phyloP scores from a whole-genome alignment of 2,113 vertebrate species.

The Carassius carassius region DNA sequence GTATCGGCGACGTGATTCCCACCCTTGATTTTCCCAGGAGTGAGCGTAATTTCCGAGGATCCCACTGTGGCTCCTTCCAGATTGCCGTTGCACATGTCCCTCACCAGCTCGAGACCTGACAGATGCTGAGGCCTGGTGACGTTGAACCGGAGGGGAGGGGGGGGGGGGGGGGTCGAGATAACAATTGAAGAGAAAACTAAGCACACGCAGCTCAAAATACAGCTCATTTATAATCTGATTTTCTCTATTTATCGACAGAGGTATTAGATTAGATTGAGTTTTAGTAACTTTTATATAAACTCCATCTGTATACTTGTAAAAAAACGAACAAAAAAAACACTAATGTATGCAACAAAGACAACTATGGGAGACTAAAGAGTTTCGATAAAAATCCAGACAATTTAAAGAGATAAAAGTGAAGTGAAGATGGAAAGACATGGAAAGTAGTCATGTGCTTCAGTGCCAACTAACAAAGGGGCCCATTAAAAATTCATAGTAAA shows the following conservation, averaged over 20 bases:
- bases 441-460: slow-evolving; percentile 57
- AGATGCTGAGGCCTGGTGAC: slow-evolving; percentile 89
- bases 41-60: slow-evolving; percentile 88
- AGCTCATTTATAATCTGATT: not conserved
- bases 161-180: slow-evolving; percentile 15
- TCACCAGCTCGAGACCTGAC: slow-evolving; percentile 87
- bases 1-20: slow-evolving; percentile 88
- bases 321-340: too few relatives aligned
- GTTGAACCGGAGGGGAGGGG: not conserved
- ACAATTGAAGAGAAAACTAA: slow-evolving; percentile 58
- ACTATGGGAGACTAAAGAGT: not conserved
- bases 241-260: not conserved
- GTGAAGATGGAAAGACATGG: not conserved
- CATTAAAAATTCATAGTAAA: slow-evolving; percentile 32
- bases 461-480: slow-evolving; percentile 62
- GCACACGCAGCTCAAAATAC: not conserved
- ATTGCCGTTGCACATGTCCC: slow-evolving; percentile 86
- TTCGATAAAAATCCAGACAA: not conserved
- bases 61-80: slow-evolving; percentile 88
- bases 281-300: not conserved
- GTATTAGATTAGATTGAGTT: not conserved
- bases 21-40: slow-evolving; percentile 85
- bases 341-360: not conserved
- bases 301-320: too few relatives aligned
- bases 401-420: not conserved